Evolutionary conservation across 2,113 vertebrate genomes (phyloP).

Genomic region (Tylochromis polylepis): DNA sequence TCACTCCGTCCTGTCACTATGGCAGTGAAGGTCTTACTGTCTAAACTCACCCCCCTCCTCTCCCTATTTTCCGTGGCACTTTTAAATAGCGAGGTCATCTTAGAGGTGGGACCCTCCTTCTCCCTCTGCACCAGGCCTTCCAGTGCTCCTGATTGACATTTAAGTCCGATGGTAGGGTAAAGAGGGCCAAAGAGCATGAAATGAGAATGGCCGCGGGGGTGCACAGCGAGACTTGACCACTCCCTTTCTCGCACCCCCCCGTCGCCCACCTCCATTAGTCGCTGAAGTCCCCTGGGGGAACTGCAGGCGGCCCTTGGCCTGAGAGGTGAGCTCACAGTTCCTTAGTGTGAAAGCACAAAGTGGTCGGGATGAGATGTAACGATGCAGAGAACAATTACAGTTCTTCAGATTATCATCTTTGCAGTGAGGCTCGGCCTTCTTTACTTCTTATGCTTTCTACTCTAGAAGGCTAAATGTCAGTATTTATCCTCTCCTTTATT

Average conservation of each 20-base stretch:
- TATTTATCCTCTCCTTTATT: slow-evolving; percentile 27
- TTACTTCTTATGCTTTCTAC: neutral
- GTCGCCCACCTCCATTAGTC: slow-evolving; percentile 32
- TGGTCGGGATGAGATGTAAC: slow-evolving; percentile 12
- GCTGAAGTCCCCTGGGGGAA: slow-evolving; percentile 4
- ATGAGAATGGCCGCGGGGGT: slow-evolving; percentile 27
- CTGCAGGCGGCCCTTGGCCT: neutral
- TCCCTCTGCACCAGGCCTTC: slow-evolving; percentile 5
- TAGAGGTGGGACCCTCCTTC: neutral
- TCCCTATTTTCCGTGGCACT: neutral
- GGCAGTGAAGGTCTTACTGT: slow-evolving; percentile 35
- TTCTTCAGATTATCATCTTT: slow-evolving; percentile 30
- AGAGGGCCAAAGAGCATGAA: slow-evolving; percentile 50
- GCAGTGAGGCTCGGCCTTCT: slow-evolving; percentile 7
- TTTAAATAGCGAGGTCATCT: slow-evolving; percentile 30
- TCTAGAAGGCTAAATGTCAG: slow-evolving; percentile 55
- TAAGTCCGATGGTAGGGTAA: slow-evolving; percentile 23
- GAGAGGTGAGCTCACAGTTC: slow-evolving; percentile 21
- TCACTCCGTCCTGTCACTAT: slow-evolving; percentile 17
- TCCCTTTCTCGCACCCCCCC: slow-evolving; percentile 14
- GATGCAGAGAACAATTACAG: slow-evolving; percentile 33
- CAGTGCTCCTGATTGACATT: slow-evolving; percentile 58
- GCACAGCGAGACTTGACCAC: slow-evolving; percentile 19
- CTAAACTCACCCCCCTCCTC: neutral
- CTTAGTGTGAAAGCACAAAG: slow-evolving; percentile 31